Evolutionary conservation across 2,888 invertebrate genomes (phyloP).

Genomic region (Patella pellucida): DNA sequence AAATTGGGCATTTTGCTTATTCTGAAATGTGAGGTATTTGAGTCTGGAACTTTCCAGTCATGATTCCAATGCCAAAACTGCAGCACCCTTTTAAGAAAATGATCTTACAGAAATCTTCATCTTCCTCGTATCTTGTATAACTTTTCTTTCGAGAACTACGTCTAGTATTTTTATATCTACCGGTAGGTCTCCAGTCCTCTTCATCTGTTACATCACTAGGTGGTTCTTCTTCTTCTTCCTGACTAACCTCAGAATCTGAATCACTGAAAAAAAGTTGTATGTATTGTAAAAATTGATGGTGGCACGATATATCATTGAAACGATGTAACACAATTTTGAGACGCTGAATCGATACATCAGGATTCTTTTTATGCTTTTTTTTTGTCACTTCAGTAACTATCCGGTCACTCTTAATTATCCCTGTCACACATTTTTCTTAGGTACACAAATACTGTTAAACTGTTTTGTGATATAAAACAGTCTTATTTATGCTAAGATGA

Average conservation of each 20-base stretch:
- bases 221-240: conserved; percentile 38
- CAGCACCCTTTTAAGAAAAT: too few relatives aligned
- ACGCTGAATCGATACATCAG: neutral
- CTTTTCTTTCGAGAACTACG: neutral
- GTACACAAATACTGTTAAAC: too few relatives aligned
- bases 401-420: neutral
- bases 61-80: too few relatives aligned
- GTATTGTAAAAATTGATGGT: neutral
- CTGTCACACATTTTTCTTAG: too few relatives aligned
- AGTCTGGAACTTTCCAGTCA: too few relatives aligned
- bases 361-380: neutral
- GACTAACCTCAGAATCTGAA: conserved; percentile 35
- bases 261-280: conserved; percentile 30
- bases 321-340: neutral
- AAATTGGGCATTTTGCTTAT: too few relatives aligned
- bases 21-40: too few relatives aligned
- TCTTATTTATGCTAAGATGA: too few relatives aligned
- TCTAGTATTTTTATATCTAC: neutral
- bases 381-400: neutral
- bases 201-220: conserved; percentile 36
- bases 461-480: too few relatives aligned
- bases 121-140: conserved; percentile 35
- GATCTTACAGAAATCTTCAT: conserved; percentile 37
- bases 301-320: too few relatives aligned
- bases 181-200: conserved; percentile 30